Evolutionary conservation across 2,888 invertebrate genomes (phyloP), one percentile per base, ranked within the genome.

Genomic region (Baccha elongata): DNA sequence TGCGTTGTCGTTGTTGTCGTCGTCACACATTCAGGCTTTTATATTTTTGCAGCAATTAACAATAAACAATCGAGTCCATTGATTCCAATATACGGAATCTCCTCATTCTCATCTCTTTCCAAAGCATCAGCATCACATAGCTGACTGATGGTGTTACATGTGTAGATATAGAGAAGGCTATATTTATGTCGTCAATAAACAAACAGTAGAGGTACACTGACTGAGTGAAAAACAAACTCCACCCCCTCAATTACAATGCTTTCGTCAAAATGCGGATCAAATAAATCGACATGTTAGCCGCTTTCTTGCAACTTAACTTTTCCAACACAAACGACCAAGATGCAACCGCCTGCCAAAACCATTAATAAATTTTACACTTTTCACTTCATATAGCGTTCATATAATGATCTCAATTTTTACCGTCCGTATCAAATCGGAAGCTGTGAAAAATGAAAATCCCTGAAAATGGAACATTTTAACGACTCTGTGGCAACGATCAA

Each of bases 21-120:
- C 42, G 42, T 64, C 55, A 73, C 42, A 78, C 67, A 78, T 72
- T 58, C 17, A 83, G 72, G 42, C 83, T 78, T 81, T 67, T 44
- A 44, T 44, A 44, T 60, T 60, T 60, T 60, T 67, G 67, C 72
- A 78, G 78, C 78, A 83, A 73, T 83, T 78, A 83, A 83, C 83
- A 83, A 78, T 78, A 83, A 78, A 83, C 83, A 83, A 83, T 78
- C 78, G 78, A 72, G 78, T 83, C 83, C 83, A 83, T 83, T 83
- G 83, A 83, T 83, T 72, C 81, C 67, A 60, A 64, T 44, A 60
- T 15, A 40, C 53, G 62, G 50, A 55, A 75, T 80, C 74, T 42
- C 53, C 23, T 50, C 53, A 58, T 60, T 32, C 29, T 1, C 46
- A 55, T 44, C 46, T 50, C 46, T 21, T 21, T 42, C 55, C 26